Evolutionary conservation across 2,113 vertebrate genomes (phyloP).

Genomic region (Oryzias woworae): DNA sequence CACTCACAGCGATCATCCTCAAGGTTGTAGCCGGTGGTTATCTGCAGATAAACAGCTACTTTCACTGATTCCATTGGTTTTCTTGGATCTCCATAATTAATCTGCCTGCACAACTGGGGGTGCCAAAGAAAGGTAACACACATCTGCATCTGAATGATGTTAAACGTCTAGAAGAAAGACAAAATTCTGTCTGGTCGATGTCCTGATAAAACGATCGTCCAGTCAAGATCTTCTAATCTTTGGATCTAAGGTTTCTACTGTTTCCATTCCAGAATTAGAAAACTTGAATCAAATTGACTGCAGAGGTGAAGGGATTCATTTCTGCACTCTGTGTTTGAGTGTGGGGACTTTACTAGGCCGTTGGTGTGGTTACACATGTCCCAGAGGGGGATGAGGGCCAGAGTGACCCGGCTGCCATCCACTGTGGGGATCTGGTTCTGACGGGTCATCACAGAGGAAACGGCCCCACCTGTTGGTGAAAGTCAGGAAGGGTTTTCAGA

Average conservation of each 20-base stretch:
- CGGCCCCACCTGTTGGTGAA: conserved; percentile 86
- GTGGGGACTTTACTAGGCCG: conserved; percentile 83
- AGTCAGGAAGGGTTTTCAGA: too few species aligned
- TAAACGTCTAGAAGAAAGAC: too few species aligned
- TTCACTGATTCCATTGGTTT: neutral
- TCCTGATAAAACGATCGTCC: too few species aligned
- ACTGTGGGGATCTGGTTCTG: conserved; percentile 98
- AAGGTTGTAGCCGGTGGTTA: conserved; percentile 97
- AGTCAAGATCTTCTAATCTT: too few species aligned
- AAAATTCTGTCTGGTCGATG: too few species aligned
- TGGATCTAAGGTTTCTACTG: too few species aligned
- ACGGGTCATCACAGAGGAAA: conserved; percentile 97
- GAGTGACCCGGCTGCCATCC: conserved; percentile 91
- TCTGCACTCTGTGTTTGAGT: neutral
- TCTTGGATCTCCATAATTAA: neutral
- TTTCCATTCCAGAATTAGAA: too few species aligned
- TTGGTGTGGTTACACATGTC: conserved; percentile 99
- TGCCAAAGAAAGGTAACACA: too few species aligned
- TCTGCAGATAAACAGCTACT: conserved; percentile 73
- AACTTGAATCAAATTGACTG: too few species aligned
- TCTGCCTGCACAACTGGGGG: too few species aligned
- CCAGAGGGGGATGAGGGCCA: conserved; percentile 97
- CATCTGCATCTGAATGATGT: too few species aligned
- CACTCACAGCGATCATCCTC: conserved; percentile 99
- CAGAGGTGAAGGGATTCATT: too few species aligned